These are phyloP conservation scores for Pampus argenteus DNA, from an alignment of 2,797 vertebrate genomes.

Conservation along the genomic window DNA sequence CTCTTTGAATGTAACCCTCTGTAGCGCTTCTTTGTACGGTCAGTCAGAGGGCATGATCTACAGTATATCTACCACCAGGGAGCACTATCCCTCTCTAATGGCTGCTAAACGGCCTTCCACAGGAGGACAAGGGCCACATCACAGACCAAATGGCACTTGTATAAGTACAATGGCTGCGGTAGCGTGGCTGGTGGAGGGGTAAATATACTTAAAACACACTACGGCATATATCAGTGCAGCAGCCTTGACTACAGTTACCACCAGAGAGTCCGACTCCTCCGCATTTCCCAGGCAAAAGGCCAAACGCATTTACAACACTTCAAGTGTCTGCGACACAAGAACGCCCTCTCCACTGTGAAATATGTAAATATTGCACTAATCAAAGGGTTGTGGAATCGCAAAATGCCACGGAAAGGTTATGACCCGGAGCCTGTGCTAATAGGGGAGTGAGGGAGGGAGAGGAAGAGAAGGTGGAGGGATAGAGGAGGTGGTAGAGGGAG, in stretches of 20 bases:
- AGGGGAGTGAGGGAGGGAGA: slow-evolving; percentile 84
- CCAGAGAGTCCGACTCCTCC: slow-evolving; percentile 76
- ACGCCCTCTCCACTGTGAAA: slow-evolving; percentile 87
- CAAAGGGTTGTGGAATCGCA: slow-evolving; percentile 94
- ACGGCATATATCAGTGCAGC: slow-evolving; percentile 61
- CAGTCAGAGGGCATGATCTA: slow-evolving; percentile 73
- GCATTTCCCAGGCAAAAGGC: slow-evolving; percentile 91
- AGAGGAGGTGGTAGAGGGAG: slow-evolving; percentile 66
- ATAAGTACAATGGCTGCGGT: slow-evolving; percentile 44
- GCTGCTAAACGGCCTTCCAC: slow-evolving; percentile 65
- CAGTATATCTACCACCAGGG: slow-evolving; percentile 81
- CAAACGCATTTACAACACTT: slow-evolving; percentile 92
- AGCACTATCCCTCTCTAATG: slow-evolving; percentile 80
- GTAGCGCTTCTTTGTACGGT: slow-evolving; percentile 25
- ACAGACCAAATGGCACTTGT: slow-evolving; percentile 68
- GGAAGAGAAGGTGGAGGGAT: slow-evolving; percentile 36
- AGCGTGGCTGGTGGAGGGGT: slow-evolving; percentile 48
- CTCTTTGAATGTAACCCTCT: slow-evolving; percentile 20
- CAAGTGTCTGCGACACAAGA: slow-evolving; percentile 87
- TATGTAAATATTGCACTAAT: slow-evolving; percentile 96
- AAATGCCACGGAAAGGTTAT: slow-evolving; percentile 93
- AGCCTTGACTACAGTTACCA: slow-evolving; percentile 81
- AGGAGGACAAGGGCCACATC: slow-evolving; percentile 66
- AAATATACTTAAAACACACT: slow-evolving; percentile 77
- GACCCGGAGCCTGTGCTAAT: slow-evolving; percentile 92